Evolutionary conservation across 30 jellyfish, hydroid and myxozoan genomes (phyloP).

Genomic region (Mastigias papua): DNA sequence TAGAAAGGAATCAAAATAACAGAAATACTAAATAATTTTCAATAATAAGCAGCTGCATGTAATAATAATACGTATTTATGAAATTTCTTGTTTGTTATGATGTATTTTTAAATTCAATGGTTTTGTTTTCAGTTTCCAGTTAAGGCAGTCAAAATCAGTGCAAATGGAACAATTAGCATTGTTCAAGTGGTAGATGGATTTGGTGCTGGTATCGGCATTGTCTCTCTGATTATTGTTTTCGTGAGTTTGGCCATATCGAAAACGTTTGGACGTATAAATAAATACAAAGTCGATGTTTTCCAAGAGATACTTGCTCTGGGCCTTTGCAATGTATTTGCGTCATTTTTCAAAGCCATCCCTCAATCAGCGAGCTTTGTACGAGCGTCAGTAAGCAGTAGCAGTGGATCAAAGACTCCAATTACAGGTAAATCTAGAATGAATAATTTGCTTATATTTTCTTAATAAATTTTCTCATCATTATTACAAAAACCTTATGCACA

Average conservation of each 20-base stretch:
- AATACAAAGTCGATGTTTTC: conserved; percentile 68
- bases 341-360: conserved; percentile 87
- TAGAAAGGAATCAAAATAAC: no score
- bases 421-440: no score
- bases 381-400: conserved; percentile 80
- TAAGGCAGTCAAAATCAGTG: conserved; percentile 32
- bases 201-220: conserved; percentile 82
- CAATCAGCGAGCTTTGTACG: conserved; percentile 92
- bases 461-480: no score
- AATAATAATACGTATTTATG: no score
- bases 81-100: no score
- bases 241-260: conserved; percentile 77
- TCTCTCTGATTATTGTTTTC: conserved; percentile 75
- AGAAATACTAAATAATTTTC: no score
- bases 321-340: conserved; percentile 75
- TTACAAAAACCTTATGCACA: no score
- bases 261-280: conserved; percentile 71
- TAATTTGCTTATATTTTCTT: no score
- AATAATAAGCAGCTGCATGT: no score
- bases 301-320: conserved; percentile 91
- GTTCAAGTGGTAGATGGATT: conserved; percentile 49
- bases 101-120: no score
- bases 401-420: conserved; percentile 88
- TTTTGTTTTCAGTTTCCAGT: conserved; percentile 77
- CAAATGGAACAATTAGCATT: conserved; percentile 55